Percentiles rank a stretch among this genome's conserved stretches.
phyloP scores from a whole-genome alignment of 2,797 vertebrate genomes.

The Chanos chanos region DNA sequence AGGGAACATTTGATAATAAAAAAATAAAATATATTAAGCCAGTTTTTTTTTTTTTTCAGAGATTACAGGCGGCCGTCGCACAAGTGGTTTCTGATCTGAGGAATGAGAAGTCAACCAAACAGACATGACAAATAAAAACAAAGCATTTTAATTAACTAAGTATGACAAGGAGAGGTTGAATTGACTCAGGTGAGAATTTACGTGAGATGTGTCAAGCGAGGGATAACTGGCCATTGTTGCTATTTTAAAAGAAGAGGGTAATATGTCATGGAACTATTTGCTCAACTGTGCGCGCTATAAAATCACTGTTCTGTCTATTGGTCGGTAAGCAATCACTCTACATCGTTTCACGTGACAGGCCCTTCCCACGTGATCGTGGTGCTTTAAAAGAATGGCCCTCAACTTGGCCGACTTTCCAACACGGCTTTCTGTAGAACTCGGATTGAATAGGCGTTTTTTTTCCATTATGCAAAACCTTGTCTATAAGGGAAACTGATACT shows the following conservation, averaged over 20 bases:
- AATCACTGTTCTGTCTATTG: too few relatives aligned
- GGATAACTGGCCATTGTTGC: conserved; percentile 9
- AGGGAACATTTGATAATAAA: conserved; percentile 73
- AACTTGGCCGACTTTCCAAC: too few relatives aligned
- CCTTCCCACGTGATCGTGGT: too few relatives aligned
- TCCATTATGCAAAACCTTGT: conserved; percentile 25
- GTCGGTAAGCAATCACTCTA: too few relatives aligned
- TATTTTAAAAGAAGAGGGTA: not conserved
- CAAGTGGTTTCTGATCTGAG: conserved; percentile 73
- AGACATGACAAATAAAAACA: conserved; percentile 18
- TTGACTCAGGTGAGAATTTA: conserved; percentile 22
- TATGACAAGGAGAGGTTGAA: conserved; percentile 21
- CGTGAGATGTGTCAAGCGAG: conserved; percentile 16
- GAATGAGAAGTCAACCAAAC: conserved; percentile 66
- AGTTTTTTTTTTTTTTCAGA: conserved; percentile 80
- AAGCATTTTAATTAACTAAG: not conserved
- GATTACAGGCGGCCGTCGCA: conserved; percentile 70
- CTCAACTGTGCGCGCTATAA: too few relatives aligned
- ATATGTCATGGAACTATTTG: too few relatives aligned
- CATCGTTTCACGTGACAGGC: too few relatives aligned
- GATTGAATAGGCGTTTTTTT: conserved; percentile 15
- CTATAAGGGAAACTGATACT: conserved; percentile 10
- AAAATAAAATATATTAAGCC: conserved; percentile 77
- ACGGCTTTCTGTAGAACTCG: too few relatives aligned
- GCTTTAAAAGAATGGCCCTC: too few relatives aligned